Evolutionary conservation across 2,888 invertebrate species (phyloP).

Genomic region (Augiades crinisus): DNA sequence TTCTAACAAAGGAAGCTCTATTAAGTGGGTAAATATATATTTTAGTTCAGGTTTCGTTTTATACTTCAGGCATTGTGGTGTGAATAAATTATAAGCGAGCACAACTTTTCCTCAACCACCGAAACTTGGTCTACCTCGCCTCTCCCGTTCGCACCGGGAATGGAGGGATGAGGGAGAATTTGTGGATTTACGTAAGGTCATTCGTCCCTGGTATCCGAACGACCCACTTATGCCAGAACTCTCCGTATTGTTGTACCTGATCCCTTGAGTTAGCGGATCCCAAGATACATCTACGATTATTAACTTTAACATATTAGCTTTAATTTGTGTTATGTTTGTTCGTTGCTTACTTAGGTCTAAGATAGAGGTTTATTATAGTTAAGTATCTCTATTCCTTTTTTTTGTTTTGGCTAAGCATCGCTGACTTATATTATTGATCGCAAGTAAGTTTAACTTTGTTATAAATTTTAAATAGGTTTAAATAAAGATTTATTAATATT

Average conservation of each 20-base stretch:
- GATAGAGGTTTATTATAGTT: neutral
- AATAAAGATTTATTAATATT: too few relatives aligned
- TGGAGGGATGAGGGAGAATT: conserved; percentile 38
- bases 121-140: conserved; percentile 43
- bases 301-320: conserved; percentile 41
- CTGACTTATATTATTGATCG: too few relatives aligned
- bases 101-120: conserved; percentile 53
- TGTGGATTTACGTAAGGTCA: conserved; percentile 50
- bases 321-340: conserved; percentile 1
- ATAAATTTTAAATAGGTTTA: too few relatives aligned
- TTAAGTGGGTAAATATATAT: conserved; percentile 23
- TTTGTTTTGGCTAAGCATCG: too few relatives aligned
- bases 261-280: conserved; percentile 54
- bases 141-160: conserved; percentile 37
- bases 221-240: conserved; percentile 67
- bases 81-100: conserved; percentile 73
- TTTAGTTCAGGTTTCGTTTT: conserved; percentile 32
- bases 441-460: too few relatives aligned
- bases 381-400: neutral
- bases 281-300: conserved; percentile 54
- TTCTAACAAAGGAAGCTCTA: neutral
- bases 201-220: conserved; percentile 46
- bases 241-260: conserved; percentile 68
- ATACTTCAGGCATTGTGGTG: conserved; percentile 59
- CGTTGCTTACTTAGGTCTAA: neutral